Percentiles rank a stretch among this genome's conserved stretches.
phyloP scores from a whole-genome alignment of 2,888 invertebrate species.

The Lissonota sp. region DNA sequence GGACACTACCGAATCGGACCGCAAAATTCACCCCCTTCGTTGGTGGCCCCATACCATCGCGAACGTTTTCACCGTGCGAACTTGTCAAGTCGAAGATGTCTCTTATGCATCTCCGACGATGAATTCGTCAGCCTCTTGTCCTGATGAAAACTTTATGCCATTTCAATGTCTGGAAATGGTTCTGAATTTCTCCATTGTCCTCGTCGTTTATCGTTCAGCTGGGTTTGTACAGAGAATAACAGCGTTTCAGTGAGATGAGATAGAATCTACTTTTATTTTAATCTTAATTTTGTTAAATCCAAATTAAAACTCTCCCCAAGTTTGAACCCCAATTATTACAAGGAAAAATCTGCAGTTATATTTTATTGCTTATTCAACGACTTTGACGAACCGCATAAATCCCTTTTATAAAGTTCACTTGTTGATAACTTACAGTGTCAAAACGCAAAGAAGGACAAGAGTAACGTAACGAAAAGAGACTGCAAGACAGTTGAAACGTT shows the following conservation, averaged over 20 bases:
- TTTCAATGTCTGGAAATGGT: conserved; percentile 6
- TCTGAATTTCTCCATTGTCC: too few relatives aligned
- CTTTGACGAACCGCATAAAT: background rate
- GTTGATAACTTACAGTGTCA: conserved; percentile 30
- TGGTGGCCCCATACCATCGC: conserved; percentile 27
- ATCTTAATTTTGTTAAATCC: too few relatives aligned
- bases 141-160: conserved; percentile 41
- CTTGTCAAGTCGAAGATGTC: conserved; percentile 65
- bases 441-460: conserved; percentile 30
- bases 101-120: conserved; percentile 32
- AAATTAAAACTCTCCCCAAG: too few relatives aligned
- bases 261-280: too few relatives aligned
- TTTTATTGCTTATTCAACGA: background rate
- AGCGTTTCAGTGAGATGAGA: too few relatives aligned
- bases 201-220: too few relatives aligned
- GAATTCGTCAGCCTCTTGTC: conserved; percentile 34
- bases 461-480: conserved; percentile 56
- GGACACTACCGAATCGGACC: conserved; percentile 80
- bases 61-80: conserved; percentile 58
- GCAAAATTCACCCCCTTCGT: conserved; percentile 71
- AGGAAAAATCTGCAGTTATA: too few relatives aligned
- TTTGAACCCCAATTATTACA: too few relatives aligned
- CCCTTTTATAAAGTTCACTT: conserved; percentile 23
- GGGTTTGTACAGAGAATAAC: too few relatives aligned
- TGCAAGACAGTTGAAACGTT: conserved; percentile 59